Base-by-base conservation (phyloP, 2,113 vertebrate species). In the Hemibagrus wyckioides region DNA sequence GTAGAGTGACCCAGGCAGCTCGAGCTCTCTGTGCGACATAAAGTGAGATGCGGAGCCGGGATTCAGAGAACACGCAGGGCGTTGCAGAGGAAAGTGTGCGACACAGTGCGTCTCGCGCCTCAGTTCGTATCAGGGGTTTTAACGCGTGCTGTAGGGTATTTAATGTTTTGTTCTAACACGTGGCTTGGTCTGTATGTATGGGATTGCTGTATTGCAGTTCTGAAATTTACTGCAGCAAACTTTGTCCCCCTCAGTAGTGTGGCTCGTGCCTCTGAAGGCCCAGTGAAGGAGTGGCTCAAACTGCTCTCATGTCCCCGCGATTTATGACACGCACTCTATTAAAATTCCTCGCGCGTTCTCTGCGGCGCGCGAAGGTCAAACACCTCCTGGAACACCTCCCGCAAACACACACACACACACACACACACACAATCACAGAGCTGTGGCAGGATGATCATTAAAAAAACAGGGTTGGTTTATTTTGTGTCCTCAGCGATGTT, bases 171-270 rank as follows among this genome's bases (percentile, higher is more conserved):
- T 48, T 8, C 17, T 39, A 15, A 25, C 33, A 7, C 23, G 28
- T 39, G 33, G 21, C 25, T 56, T 36, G 33, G 28, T 28, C 41
- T 6, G 54, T 13, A 9, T 21, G 10, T 11, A 0, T 23, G 33
- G 33, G 2, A 28, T 59, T 25, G 77, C 56, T 80, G 52, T 52
- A 57, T 57, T 59, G 77, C 76, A 30, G 75, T 15, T 80, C 30
- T 23, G 41, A 81, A 41, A 59, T 86, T n/a, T 77, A 89, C 88
- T 89, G 90, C 86, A 79, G 80, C 84, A 91, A 84, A 87, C 90
- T 88, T 89, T 89, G 82, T 88, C 86, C 76, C 6, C 5, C 10
- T 25, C 15, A 39, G 14, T 9, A 3, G 30, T 39, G 52, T 23
- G 23, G 5, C 80, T 61, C 14, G 39, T 63, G 57, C 4, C 54